Base-by-base conservation (phyloP, 2,888 invertebrate genomes). In the Palloptera scutellata region DNA sequence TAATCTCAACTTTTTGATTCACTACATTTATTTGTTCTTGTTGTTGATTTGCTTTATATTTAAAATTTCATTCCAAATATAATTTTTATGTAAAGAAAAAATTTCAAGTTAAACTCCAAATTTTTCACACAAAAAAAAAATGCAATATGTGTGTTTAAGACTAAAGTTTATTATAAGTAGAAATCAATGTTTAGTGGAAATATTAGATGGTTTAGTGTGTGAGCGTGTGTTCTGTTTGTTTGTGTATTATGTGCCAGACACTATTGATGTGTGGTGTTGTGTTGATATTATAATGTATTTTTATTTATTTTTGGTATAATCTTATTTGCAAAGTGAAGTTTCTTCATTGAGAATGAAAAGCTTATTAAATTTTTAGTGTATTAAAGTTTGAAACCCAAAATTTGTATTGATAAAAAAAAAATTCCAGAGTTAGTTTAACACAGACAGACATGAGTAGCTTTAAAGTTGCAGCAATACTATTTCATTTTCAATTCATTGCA, bases 341-440 rank as follows among this genome's bases (percentile, higher is more conserved):
- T 64, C 57, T 43, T 20, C 40, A 19, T 43, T 41, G 20, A 63
- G 13, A 6, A 17, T n/a, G 9, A 19, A 55, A 17, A 17, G 40
- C 20, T 30, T 8, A 55, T 13, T 30, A 20, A 6, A 55, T 13
- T 17, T 19, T 19, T 17, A 53, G 19, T 15, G n/a, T 15, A 19
- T 19, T 53, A 53, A 20, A 42, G 15, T 30, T 30, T 30, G 30
- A 30, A 30, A 30, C 30, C 30, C 30, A 30, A 30, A 30, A 30
- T 4, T 4, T 4, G 4, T 48, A 15, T 48, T 48, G 13, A 48
- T 30, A 51, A 61, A 75, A 67, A 72, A 73, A 74, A 75, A 62
- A 62, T 79, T 80, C 77, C 78, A 78, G 79, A 79, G 78, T 79
- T 79, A 72, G 72, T 74, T 79, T 80, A 80, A 80, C 80, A 80